Base-by-base conservation (phyloP, 1,140 invertebrate genomes). In the Ceratina calcarata region DNA sequence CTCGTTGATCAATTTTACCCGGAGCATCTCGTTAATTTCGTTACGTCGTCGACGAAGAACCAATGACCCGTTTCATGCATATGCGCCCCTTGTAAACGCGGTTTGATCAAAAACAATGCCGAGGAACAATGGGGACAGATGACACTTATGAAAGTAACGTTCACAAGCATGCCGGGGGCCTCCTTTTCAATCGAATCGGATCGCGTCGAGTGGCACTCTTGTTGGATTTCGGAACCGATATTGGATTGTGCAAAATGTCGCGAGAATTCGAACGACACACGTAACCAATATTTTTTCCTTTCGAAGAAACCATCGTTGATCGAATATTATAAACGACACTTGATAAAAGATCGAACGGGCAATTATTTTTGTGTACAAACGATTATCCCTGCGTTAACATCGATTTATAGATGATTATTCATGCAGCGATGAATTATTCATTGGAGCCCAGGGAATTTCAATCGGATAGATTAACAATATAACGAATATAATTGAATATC, bases 11-110 rank as follows among this genome's bases (percentile, higher is more conserved):
- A 61, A 72, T 61, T 61, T 32, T 61, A 61, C 61, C 70, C 37
- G 6, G 24, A 49, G 70, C 22, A 45, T 70, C 69, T 53, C 65
- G 53, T 65, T 80, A 69, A 81, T 68, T 67, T 58, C 67, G 24
- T 78, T 27, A 1, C 20, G 22, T 70, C 22, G 67, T 22, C 51
- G 16, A 60, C 6, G n/a, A 57, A 15, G 8, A 71, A 71, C 20
- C 67, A 71, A 62, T 69, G 74, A 71, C 58, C 58, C 57, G 58
- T 71, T 62, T 16, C 16, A 64, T 24, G 7, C 10, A 10, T 13
- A 15, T 18, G n/a, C 27, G 60, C 58, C 49, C 24, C 53, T 60
- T 20, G 37, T 75, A 27, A 32, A 16, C 24, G 45, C 24, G 18
- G 22, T 24, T 32, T 18, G 73, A 75, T 76, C 65, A 45, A 75